Evolutionary conservation across 64 coral and sea anemone species (phyloP).

Genomic region (Dendronephthya gigantea): DNA sequence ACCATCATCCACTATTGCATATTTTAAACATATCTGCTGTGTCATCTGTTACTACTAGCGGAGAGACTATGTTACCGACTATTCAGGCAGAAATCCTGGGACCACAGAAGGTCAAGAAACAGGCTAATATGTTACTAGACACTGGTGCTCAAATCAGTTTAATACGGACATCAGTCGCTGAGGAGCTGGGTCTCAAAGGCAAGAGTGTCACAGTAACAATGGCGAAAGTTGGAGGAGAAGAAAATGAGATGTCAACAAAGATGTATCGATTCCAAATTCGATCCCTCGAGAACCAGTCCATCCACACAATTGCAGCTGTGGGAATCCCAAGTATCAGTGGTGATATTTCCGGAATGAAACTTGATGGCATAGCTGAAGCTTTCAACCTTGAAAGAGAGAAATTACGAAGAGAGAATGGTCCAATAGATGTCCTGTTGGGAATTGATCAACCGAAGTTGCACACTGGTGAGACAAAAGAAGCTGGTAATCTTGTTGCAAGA

Average conservation of each 20-base stretch:
- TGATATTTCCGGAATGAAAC: not conserved
- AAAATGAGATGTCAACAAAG: not conserved
- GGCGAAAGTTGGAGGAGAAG: not conserved
- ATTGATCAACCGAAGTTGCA: constrained; percentile 24
- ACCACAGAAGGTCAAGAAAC: not conserved
- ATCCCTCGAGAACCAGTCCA: not conserved
- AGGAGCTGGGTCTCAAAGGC: not conserved
- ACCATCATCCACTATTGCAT: too few species aligned
- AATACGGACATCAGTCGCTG: not conserved
- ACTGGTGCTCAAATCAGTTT: not conserved
- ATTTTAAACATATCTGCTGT: too few species aligned
- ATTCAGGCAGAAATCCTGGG: not conserved
- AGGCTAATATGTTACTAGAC: not conserved
- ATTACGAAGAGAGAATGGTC: not conserved
- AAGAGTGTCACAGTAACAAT: not conserved
- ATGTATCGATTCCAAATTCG: not conserved
- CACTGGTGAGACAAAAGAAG: constrained; percentile 18
- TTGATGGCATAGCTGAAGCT: not conserved
- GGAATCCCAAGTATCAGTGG: not conserved
- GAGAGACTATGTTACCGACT: not conserved
- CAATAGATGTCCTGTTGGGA: not conserved
- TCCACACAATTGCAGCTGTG: not conserved
- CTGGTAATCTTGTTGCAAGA: not conserved
- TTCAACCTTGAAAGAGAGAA: not conserved
- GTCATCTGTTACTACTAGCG: too few species aligned